These are phyloP conservation scores for Chelmon rostratus DNA, from an alignment of 2,797 vertebrate genomes.

Conservation along the genomic window DNA sequence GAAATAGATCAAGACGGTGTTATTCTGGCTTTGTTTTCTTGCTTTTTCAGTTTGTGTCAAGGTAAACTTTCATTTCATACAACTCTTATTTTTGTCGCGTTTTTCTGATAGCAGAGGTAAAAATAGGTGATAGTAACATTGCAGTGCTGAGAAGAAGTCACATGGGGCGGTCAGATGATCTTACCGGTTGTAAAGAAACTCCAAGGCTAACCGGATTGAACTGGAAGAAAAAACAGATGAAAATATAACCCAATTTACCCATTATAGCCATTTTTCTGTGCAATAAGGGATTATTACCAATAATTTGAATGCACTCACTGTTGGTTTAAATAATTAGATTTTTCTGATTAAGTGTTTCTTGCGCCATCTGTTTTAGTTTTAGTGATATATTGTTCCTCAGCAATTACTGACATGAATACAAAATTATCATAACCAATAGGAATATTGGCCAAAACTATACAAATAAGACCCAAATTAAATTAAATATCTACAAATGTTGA, in stretches of 20 bases:
- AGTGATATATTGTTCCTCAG: neutral
- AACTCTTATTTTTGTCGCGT: neutral
- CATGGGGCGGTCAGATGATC: neutral
- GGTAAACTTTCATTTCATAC: neutral
- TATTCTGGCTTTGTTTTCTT: neutral
- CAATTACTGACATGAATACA: neutral
- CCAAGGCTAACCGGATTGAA: neutral
- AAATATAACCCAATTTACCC: too few species aligned
- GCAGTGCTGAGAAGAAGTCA: slow-evolving; percentile 4
- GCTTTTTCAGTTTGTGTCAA: neutral
- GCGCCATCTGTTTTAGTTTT: neutral
- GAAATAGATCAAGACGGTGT: neutral
- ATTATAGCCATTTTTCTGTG: neutral
- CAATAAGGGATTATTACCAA: neutral
- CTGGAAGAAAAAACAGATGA: slow-evolving; percentile 1
- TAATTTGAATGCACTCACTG: neutral
- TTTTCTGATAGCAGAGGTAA: neutral
- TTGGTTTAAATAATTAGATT: neutral
- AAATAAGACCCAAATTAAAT: too few species aligned
- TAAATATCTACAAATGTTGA: slow-evolving; percentile 53
- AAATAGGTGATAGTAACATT: neutral
- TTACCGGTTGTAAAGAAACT: slow-evolving; percentile 10
- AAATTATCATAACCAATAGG: slow-evolving; percentile 12
- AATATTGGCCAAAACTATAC: neutral
- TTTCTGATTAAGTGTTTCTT: neutral